Evolutionary conservation across 2,113 vertebrate genomes (phyloP).

Genomic region (Odocoileus hemionus): DNA sequence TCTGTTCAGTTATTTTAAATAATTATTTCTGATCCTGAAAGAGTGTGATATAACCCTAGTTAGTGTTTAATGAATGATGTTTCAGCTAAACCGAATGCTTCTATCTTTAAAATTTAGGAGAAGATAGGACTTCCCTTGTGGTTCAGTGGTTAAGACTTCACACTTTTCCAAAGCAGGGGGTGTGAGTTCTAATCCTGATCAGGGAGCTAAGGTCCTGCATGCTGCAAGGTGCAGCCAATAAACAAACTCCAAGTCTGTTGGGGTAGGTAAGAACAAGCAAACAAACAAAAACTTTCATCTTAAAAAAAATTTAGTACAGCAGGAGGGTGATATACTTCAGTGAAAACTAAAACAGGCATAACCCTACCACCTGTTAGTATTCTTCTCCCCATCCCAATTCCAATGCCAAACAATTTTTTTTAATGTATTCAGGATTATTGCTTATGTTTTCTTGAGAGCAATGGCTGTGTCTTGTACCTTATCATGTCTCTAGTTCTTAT

Average conservation of each 20-base stretch:
- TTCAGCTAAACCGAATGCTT: background rate
- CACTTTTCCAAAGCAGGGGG: background rate
- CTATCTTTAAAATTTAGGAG: background rate
- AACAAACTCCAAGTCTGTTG: background rate
- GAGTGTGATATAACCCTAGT: background rate
- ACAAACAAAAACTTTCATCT: background rate
- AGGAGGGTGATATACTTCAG: background rate
- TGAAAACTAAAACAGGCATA: background rate
- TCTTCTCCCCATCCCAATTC: background rate
- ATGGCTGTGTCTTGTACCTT: background rate
- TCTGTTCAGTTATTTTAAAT: background rate
- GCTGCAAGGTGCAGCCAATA: background rate
- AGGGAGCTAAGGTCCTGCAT: background rate
- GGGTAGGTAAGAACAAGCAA: background rate
- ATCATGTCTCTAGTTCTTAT: background rate
- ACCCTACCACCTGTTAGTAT: background rate
- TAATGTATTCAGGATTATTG: background rate
- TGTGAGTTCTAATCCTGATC: background rate
- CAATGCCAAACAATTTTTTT: background rate
- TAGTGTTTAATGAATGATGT: background rate
- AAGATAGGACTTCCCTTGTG: background rate
- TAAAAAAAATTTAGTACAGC: background rate
- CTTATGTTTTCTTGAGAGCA: background rate
- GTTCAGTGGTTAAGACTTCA: background rate
- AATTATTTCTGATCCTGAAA: background rate